phyloP scores from a whole-genome alignment of 92 coral and sea anemone genomes.

The Porites divaricata region DNA sequence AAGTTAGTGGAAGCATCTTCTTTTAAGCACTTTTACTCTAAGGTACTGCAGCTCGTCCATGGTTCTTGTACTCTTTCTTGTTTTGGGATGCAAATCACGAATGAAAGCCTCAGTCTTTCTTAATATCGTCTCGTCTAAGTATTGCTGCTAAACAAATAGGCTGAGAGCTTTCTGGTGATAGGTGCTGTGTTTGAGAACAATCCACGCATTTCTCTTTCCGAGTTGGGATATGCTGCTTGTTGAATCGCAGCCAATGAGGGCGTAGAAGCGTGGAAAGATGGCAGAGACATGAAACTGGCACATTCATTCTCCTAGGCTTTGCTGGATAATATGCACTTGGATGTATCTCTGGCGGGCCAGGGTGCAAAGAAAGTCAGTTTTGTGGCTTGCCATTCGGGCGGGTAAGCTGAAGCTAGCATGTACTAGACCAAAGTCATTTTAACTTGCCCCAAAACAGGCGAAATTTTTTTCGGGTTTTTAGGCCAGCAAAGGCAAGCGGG shows the following conservation, averaged over 20 bases:
- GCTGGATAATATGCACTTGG: slow-evolving; percentile 5
- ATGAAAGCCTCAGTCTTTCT: slow-evolving; percentile 25
- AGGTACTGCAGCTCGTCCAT: slow-evolving; percentile 21
- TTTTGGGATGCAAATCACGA: slow-evolving; percentile 23
- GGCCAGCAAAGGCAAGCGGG: no score
- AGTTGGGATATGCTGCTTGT: slow-evolving; percentile 36
- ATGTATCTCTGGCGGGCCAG: background rate
- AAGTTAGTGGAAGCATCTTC: slow-evolving; percentile 46
- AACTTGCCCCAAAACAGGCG: no score
- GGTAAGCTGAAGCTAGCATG: no score
- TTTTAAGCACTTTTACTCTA: background rate
- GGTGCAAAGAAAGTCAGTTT: no score
- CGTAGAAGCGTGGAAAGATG: slow-evolving; percentile 29
- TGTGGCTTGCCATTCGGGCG: no score
- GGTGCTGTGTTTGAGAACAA: background rate
- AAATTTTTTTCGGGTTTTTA: no score
- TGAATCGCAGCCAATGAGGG: slow-evolving; percentile 52
- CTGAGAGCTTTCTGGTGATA: slow-evolving; percentile 11
- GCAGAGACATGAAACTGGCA: slow-evolving; percentile 23
- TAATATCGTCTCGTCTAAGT: slow-evolving; percentile 10
- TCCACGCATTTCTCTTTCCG: slow-evolving; percentile 47
- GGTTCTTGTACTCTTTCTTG: slow-evolving; percentile 5
- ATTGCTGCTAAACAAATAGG: background rate
- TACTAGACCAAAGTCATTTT: no score
- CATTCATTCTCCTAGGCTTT: slow-evolving; percentile 39